Evolutionary conservation across 2,113 vertebrate species (phyloP), one percentile per base, ranked within the genome.

Genomic region (Alligator mississippiensis): DNA sequence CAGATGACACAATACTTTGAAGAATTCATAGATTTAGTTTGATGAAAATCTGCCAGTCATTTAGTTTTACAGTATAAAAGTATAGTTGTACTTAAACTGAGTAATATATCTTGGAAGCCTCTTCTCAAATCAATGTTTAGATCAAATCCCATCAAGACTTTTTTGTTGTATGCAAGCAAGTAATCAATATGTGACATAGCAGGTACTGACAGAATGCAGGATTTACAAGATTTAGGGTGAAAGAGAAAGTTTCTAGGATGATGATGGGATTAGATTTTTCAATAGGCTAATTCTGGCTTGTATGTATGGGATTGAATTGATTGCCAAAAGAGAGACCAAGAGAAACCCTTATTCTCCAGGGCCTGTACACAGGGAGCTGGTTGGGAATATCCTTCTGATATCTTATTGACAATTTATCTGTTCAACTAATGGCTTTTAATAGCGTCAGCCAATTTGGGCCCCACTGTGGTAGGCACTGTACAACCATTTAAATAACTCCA

Each of bases 91-190:
- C 38, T 87, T 77, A 60, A 60, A 4, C 17, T 34, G 2, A 22
- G 0, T 2, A 1, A 10, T 19, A 2, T 61, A 6, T 2, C 11
- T 28, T 82, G 66, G 66, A 70, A 70, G 21, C 22, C 22, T 74
- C 15, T 11, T 38, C 70, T 74, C 70, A 74, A 47, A 47, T 13
- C 34, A 47, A 24, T 24, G 21, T 47, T 74, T 25, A 74, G 18
- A 13, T 74, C 34, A 74, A 24, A 74, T 47, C 47, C 22, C 34
- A 62, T 62, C 25, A 4, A 21, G 11, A 25, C 61, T 4, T 47
- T 38, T 11, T 74, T 74, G 47, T 47, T 47, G 47, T 47, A 47
- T 9, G 9, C 47, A 9, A 9, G 47, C 47, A 47, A 47, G 47
- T 47, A 47, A 47, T 47, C 47, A 47, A 47, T 47, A 47, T 47